Evolutionary conservation across 2,113 vertebrate genomes (phyloP).

Genomic region (Progne subis): DNA sequence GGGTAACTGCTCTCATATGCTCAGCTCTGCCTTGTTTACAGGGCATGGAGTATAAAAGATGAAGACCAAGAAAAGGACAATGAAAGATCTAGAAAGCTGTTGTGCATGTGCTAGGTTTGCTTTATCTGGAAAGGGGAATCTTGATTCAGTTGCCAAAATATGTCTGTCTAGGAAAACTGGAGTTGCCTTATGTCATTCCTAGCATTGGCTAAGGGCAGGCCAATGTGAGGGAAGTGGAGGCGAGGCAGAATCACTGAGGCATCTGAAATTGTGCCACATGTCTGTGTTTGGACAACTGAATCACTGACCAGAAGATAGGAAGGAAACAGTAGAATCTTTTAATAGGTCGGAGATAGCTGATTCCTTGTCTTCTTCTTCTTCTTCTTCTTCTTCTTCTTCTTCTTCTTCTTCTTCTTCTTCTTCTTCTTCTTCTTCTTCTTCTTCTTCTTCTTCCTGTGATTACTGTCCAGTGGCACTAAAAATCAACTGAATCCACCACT

Average conservation of each 20-base stretch:
- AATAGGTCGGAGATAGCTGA: background rate
- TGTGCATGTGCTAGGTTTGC: background rate
- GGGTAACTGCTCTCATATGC: background rate
- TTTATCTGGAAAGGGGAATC: background rate
- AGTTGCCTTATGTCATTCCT: background rate
- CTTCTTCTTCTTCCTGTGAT: too few relatives aligned
- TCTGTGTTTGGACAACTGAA: background rate
- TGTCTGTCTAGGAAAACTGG: background rate
- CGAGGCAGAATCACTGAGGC: fast-evolving
- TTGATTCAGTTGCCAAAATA: background rate
- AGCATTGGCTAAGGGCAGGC: background rate
- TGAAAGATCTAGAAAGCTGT: background rate
- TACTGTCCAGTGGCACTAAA: background rate
- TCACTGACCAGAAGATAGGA: background rate
- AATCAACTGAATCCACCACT: background rate
- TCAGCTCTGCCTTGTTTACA: background rate
- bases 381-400: too few relatives aligned
- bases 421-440: too few relatives aligned
- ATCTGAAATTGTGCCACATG: background rate
- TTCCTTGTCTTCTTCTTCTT: too few relatives aligned
- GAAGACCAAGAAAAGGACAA: background rate
- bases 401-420: too few relatives aligned
- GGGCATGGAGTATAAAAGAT: background rate
- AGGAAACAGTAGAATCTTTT: background rate
- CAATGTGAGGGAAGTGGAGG: background rate